Percentiles rank a stretch among this genome's conserved stretches.
phyloP scores from a whole-genome alignment of 2,888 invertebrate genomes.

The Spialia ferax region DNA sequence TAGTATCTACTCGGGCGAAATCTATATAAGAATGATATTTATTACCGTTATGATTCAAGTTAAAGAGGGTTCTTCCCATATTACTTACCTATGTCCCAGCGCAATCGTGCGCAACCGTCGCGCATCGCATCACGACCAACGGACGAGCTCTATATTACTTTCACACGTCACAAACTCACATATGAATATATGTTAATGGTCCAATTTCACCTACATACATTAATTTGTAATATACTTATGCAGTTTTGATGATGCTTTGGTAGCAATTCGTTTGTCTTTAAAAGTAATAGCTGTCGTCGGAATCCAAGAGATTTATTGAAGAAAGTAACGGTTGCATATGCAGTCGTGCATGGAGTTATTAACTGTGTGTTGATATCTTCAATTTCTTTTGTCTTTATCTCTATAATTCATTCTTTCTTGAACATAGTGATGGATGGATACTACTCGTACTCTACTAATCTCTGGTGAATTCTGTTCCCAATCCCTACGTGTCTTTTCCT shows the following conservation, averaged over 20 bases:
- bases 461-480: neutral
- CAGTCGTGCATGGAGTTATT: slow-evolving; percentile 41
- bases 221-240: slow-evolving; percentile 8
- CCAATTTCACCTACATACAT: slow-evolving; percentile 69
- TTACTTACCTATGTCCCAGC: slow-evolving; percentile 33
- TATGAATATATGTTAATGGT: slow-evolving; percentile 38
- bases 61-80: slow-evolving; percentile 16
- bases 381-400: slow-evolving; percentile 43
- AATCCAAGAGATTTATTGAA: slow-evolving; percentile 4
- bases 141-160: slow-evolving; percentile 64
- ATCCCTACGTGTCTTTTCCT: neutral
- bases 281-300: slow-evolving; percentile 13
- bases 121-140: slow-evolving; percentile 68
- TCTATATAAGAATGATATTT: too few species aligned
- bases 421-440: neutral
- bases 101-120: slow-evolving; percentile 66
- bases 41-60: neutral
- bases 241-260: slow-evolving; percentile 14
- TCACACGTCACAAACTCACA: slow-evolving; percentile 67
- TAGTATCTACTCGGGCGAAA: too few species aligned
- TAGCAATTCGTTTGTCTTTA: slow-evolving; percentile 1
- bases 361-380: slow-evolving; percentile 3
- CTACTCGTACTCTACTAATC: too few species aligned
- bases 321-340: slow-evolving; percentile 11
- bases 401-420: neutral